Evolutionary conservation across 2,797 vertebrate species (phyloP).

Genomic region (Pelobates cultripes): DNA sequence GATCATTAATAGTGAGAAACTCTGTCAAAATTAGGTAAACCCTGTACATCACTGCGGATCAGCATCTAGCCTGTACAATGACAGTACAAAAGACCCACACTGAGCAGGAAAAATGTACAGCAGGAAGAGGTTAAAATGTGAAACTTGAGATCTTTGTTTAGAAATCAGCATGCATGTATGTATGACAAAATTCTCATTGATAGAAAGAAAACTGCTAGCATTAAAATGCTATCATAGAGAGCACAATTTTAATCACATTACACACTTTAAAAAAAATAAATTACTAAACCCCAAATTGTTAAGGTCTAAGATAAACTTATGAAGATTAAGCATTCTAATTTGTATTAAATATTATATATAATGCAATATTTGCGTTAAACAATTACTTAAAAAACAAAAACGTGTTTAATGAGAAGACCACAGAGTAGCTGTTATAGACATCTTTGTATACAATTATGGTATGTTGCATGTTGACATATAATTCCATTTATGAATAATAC

Average conservation of each 20-base stretch:
- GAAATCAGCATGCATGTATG: conserved; percentile 30
- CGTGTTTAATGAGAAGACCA: no score
- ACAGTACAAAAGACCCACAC: background rate
- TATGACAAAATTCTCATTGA: background rate
- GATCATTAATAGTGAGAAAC: conserved; percentile 26
- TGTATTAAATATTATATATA: no score
- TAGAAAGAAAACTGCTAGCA: background rate
- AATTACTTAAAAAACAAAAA: no score
- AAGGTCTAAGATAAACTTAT: no score
- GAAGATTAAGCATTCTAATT: no score
- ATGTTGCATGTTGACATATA: no score
- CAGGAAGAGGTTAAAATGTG: conserved; percentile 35
- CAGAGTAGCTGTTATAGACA: no score
- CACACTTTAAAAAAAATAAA: background rate
- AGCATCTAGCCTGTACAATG: conserved; percentile 22
- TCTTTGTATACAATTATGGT: no score
- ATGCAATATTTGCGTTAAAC: no score
- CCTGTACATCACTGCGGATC: conserved; percentile 22
- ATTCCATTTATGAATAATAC: no score
- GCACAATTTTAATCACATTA: background rate
- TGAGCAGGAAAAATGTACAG: conserved; percentile 1
- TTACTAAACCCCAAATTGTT: background rate
- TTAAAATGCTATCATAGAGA: conserved; percentile 14
- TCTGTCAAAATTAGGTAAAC: conserved; percentile 20
- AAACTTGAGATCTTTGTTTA: conserved; percentile 2